Base-by-base conservation (phyloP, 2,888 invertebrate genomes). In the Dioctria rufipes region DNA sequence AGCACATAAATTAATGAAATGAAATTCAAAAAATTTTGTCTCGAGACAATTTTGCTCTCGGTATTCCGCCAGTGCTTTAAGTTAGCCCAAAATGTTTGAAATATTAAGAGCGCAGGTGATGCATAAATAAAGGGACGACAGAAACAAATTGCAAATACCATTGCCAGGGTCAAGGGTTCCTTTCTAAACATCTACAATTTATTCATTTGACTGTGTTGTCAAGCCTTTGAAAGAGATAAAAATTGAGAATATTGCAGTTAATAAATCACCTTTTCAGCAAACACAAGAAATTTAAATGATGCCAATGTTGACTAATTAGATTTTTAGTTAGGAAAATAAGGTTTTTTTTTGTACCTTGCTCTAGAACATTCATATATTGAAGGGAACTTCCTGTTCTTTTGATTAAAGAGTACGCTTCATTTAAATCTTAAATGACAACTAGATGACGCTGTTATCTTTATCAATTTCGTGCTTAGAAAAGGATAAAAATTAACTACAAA, bases 211-310 rank as follows among this genome's bases (percentile, higher is more conserved):
- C 54, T 43, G 71, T 51, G 37, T 54, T 71, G 58, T 71, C 71
- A 71, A 51, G 25, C 51, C 51, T 51, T 71, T 71, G 54, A 54
- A 71, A 71, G 71, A 51, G 54, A 71, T 54, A 71, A 54, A 71
- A 46, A 54, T 11, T 43, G 71, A 51, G 71, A 37, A 71, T 51
- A 71, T 71, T 71, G 37, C 54, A 54, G 51, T 42, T 71, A 54
- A 71, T 71, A 54, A 54, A 71, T 54, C 11, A 54, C 58, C 49
- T n/a, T 60, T 60, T n/a, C 5, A 60, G n/a, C 13, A 5, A 60
- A n/a, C 60, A 25, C 3, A 60, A 60, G 6, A n/a, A 13, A n/a
- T 13, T 25, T 60, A 13, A 5, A 60, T 60, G n/a, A 13, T 13
- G 25, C 5, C 8, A 39, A 54, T 37, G 25, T 2, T 25, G 25